phyloP scores from a whole-genome alignment of 2,888 invertebrate species.

The Cabera pusaria region DNA sequence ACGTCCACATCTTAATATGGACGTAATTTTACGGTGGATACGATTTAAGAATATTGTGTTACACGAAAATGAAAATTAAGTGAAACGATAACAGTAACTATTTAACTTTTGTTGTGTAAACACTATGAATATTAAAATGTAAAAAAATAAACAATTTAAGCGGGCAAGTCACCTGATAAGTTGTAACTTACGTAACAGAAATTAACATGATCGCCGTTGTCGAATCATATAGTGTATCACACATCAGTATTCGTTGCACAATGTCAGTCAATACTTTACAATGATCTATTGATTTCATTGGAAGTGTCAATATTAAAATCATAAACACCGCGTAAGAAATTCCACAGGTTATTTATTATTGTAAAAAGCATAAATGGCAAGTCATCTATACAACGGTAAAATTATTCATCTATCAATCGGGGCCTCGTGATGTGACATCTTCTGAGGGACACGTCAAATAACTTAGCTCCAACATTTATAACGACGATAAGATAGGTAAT shows the following conservation, averaged over 20 bases:
- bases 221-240: slow-evolving; percentile 23
- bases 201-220: slow-evolving; percentile 20
- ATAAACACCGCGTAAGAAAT: slow-evolving; percentile 34
- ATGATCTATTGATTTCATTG: slow-evolving; percentile 24
- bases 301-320: slow-evolving; percentile 28
- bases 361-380: slow-evolving; percentile 52
- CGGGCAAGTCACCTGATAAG: slow-evolving; percentile 30
- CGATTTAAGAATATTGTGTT: slow-evolving; percentile 29
- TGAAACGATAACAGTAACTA: slow-evolving; percentile 35
- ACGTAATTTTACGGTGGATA: slow-evolving; percentile 15
- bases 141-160: slow-evolving; percentile 27
- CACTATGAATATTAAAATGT: slow-evolving; percentile 33
- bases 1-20: slow-evolving; percentile 29
- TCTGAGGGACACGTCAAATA: slow-evolving; percentile 53
- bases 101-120: slow-evolving; percentile 32
- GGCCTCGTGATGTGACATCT: slow-evolving; percentile 48
- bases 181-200: slow-evolving; percentile 22
- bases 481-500: slow-evolving; percentile 40
- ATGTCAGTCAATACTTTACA: slow-evolving; percentile 21
- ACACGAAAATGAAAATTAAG: slow-evolving; percentile 32
- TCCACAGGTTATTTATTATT: slow-evolving; percentile 42
- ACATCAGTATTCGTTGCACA: slow-evolving; percentile 16
- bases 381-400: slow-evolving; percentile 58
- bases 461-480: slow-evolving; percentile 51
- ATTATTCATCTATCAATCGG: slow-evolving; percentile 60